Percentiles rank a stretch among this genome's conserved stretches.
phyloP scores from a whole-genome alignment of 2,113 vertebrate species.

The Mastomys coucha region DNA sequence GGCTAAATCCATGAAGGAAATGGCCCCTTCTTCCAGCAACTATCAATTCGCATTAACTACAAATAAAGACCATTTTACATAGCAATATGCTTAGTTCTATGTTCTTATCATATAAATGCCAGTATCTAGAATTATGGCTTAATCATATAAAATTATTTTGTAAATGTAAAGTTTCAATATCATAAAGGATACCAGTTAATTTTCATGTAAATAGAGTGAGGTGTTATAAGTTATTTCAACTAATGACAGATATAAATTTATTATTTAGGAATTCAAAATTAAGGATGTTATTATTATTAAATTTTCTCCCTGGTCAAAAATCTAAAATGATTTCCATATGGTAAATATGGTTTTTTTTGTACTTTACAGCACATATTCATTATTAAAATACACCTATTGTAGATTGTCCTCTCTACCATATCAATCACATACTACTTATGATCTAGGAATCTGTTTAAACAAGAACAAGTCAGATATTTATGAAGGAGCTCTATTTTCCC shows the following conservation, averaged over 20 bases:
- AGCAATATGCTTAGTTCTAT: neutral
- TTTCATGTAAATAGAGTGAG: neutral
- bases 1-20: neutral
- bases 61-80: neutral
- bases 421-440: neutral
- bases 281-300: neutral
- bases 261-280: neutral
- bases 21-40: neutral
- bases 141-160: neutral
- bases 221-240: neutral
- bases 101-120: neutral
- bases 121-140: neutral
- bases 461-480: neutral
- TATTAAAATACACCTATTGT: neutral
- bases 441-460: neutral
- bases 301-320: neutral
- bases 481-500: neutral
- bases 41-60: neutral
- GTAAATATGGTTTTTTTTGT: neutral
- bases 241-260: neutral
- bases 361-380: neutral
- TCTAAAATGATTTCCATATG: neutral
- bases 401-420: neutral
- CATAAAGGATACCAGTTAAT: neutral
- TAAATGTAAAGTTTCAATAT: neutral